These are phyloP conservation scores for Eupeodes latifasciatus DNA, from an alignment of 2,888 invertebrate species.

Conservation along the genomic window DNA sequence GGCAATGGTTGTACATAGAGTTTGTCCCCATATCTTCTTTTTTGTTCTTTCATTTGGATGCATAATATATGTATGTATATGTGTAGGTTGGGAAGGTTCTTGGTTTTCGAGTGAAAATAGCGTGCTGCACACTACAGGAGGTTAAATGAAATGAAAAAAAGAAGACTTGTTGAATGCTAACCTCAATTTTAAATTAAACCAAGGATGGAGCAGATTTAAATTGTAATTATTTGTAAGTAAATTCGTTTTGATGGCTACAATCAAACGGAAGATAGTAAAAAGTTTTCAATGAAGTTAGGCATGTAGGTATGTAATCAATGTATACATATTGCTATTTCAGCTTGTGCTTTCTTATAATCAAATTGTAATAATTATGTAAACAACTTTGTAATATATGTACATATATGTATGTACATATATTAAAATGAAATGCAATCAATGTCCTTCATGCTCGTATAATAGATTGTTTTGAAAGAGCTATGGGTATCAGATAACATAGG, in stretches of 20 bases:
- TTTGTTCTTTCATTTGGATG: background rate
- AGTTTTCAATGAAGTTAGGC: background rate
- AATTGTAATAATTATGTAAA: too few species aligned
- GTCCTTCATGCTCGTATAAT: too few species aligned
- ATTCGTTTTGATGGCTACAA: background rate
- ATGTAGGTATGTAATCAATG: too few species aligned
- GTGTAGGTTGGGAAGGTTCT: background rate
- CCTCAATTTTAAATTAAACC: slow-evolving; percentile 48
- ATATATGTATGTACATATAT: too few species aligned
- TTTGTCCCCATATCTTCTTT: background rate
- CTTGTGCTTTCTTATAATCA: too few species aligned
- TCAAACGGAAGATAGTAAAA: background rate
- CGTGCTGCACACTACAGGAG: slow-evolving; percentile 63
- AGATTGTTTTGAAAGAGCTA: too few species aligned
- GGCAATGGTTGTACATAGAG: background rate
- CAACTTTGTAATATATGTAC: too few species aligned
- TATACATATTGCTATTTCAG: too few species aligned
- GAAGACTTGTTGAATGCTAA: slow-evolving; percentile 64
- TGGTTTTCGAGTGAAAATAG: slow-evolving; percentile 41
- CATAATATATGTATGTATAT: too few species aligned
- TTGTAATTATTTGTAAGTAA: slow-evolving; percentile 15
- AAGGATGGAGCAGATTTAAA: background rate
- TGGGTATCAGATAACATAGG: too few species aligned
- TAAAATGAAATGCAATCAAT: too few species aligned
- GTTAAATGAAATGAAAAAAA: background rate